Evolutionary conservation across 2,888 invertebrate genomes (phyloP), one percentile per base, ranked within the genome.

Genomic region (Drosophila quasianomalipes): DNA sequence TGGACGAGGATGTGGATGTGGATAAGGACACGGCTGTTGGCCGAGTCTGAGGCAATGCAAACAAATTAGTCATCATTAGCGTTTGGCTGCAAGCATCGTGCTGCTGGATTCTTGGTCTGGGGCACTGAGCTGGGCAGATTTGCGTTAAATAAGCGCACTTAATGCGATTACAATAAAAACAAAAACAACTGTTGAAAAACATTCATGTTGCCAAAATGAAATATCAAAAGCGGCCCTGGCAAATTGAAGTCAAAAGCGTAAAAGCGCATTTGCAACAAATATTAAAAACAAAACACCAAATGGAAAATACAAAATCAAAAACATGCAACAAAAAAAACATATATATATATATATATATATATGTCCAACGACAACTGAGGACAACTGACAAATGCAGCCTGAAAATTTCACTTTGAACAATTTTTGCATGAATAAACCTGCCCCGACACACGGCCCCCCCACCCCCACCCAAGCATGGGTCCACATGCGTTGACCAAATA

Each of bases 51-150:
- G 82, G 82, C 66, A 90, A 85, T 79, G 81, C 88, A 88, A 92
- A 92, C 91, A 92, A 92, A 92, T 92, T 92, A 92, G 92, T 91
- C 91, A 92, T 92, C 92, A 92, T 92, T 92, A 92, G 92, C 92
- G 89, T 91, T 90, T 82, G 79, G 70, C 81, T 81, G 78, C 81
- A 77, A 75, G 82, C 70, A 76, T 61, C 47, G 61, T 66, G 54
- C 53, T 47, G 66, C 30, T 44, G 33, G 14, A 28, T 3, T 16
- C 54, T 44, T 66, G 39, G 77, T 57, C 58, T 73, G 74, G 22
- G 77, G 68, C 74, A 64, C 52, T 64, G 68, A 74, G 68, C 79
- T 74, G 84, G 81, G 77, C 84, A 88, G 87, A 90, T 90, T 92
- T 92, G 84, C 91, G 91, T 92, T 91, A 92, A 92, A 92, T 91